Conservation (phyloP, 2,797 vertebrate species). For the Halcyon chelicuti region DNA sequence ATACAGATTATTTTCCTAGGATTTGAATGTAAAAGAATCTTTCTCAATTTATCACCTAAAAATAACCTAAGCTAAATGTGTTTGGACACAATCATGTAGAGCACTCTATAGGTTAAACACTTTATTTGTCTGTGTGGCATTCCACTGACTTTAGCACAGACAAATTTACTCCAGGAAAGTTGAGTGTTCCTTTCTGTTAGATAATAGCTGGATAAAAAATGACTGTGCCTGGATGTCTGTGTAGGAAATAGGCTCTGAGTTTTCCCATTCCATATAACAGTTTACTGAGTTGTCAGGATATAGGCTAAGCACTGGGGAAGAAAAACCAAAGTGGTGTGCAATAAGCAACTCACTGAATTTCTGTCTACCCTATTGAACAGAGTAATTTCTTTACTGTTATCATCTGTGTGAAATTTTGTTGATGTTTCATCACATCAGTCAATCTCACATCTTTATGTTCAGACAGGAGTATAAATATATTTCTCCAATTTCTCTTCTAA, state of each 20-base stretch:
- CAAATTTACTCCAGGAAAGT: neutral
- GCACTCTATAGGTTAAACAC: neutral
- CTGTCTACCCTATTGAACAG: neutral
- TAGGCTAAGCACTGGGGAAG: neutral
- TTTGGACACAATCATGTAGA: neutral
- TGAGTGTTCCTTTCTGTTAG: neutral
- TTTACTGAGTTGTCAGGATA: neutral
- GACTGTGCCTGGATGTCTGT: rapidly evolving
- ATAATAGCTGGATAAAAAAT: neutral
- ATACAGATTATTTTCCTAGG: neutral
- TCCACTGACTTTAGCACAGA: neutral
- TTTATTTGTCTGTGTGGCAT: neutral
- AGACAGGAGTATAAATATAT: neutral
- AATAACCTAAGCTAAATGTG: neutral
- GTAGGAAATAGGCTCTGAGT: neutral
- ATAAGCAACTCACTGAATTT: neutral
- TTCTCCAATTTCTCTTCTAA: neutral
- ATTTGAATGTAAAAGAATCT: neutral
- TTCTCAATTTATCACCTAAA: neutral
- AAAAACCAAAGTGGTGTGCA: rapidly evolving
- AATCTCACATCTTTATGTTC: neutral
- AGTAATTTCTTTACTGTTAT: neutral
- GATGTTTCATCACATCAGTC: neutral
- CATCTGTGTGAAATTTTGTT: neutral
- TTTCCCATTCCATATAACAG: neutral